These are phyloP conservation scores for Parnassius mnemosyne DNA, from an alignment of 2,888 invertebrate genomes.

Conservation along the genomic window DNA sequence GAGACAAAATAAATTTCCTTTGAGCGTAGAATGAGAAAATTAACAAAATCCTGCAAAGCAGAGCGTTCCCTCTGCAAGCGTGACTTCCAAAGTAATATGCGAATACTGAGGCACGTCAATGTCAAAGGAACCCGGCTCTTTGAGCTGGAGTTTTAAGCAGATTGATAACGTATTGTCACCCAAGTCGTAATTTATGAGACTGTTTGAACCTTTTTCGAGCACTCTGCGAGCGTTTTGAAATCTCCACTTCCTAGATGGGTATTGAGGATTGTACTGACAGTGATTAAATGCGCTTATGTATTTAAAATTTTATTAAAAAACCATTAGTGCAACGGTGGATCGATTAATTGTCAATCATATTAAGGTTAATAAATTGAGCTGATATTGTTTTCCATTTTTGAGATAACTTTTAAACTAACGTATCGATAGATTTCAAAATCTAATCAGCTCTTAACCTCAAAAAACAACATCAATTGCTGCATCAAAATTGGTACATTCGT, in stretches of 20 bases:
- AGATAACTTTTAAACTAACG: too few species aligned
- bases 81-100: constrained; percentile 30
- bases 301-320: constrained; percentile 25
- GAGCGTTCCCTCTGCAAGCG: neutral
- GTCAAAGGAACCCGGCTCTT: constrained; percentile 35
- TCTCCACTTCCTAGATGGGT: constrained; percentile 11
- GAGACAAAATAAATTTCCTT: too few species aligned
- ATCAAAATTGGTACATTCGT: too few species aligned
- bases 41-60: neutral
- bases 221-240: constrained; percentile 27
- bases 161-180: constrained; percentile 60
- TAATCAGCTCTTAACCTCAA: too few species aligned
- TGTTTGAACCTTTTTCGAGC: constrained; percentile 35
- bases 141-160: constrained; percentile 45
- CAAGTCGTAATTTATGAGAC: constrained; percentile 52
- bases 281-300: constrained; percentile 13
- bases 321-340: constrained; percentile 8
- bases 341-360: constrained; percentile 1
- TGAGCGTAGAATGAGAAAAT: too few species aligned
- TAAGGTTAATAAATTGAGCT: neutral
- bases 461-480: too few species aligned
- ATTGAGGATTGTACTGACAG: constrained; percentile 13
- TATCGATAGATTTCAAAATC: too few species aligned
- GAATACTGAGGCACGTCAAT: constrained; percentile 34
- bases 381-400: neutral